Conservation (phyloP, 2,113 vertebrate species). For the Pangasianodon gigas region DNA sequence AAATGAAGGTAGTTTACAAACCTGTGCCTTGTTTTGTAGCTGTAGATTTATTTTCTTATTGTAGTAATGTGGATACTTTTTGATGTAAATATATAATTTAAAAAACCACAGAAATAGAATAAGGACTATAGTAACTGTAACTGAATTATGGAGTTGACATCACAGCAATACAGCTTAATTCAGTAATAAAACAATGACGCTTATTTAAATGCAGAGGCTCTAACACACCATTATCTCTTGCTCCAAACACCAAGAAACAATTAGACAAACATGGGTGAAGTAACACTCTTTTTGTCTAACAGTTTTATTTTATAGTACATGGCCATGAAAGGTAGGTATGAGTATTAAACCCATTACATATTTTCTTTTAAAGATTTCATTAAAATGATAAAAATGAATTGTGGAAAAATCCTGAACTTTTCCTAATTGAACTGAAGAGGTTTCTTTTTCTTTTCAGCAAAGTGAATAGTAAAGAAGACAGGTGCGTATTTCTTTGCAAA, state of each 20-base stretch:
- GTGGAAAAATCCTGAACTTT: background rate
- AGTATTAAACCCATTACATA: background rate
- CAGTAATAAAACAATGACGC: background rate
- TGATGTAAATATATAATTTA: background rate
- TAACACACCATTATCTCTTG: conserved; percentile 3
- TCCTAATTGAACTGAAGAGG: background rate
- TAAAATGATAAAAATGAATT: background rate
- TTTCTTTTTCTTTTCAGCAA: background rate
- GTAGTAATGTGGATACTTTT: background rate
- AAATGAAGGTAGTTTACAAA: background rate
- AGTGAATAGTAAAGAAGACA: conserved; percentile 2
- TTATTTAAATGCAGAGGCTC: background rate
- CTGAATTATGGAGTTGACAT: background rate
- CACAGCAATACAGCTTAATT: background rate
- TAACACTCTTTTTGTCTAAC: background rate
- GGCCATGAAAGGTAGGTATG: background rate
- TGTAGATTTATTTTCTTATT: background rate
- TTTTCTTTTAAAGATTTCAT: background rate
- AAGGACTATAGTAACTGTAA: background rate
- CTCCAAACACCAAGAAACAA: conserved; percentile 44
- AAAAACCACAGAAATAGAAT: background rate
- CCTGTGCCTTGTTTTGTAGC: background rate
- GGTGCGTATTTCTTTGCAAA: conserved; percentile 9
- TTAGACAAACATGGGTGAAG: conserved; percentile 18
- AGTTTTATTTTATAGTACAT: background rate